Evolutionary conservation across 1,140 invertebrate genomes (phyloP).

Genomic region (Zaprionus tsacasi): DNA sequence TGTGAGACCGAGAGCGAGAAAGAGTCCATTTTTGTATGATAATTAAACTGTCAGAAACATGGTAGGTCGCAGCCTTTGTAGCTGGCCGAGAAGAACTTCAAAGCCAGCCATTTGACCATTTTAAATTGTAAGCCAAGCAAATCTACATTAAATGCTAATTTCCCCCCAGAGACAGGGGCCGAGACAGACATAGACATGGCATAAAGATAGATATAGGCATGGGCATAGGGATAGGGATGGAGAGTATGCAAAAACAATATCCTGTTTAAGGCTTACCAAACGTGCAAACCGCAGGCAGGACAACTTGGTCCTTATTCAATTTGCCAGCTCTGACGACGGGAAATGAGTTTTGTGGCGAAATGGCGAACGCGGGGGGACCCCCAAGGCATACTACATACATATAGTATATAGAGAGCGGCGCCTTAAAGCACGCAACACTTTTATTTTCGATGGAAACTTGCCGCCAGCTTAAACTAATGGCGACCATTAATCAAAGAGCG

Average conservation of each 20-base stretch:
- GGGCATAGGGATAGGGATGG: neutral
- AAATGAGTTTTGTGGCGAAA: constrained; percentile 62
- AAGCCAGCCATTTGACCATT: constrained; percentile 40
- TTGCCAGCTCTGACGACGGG: constrained; percentile 50
- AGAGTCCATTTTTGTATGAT: constrained; percentile 32
- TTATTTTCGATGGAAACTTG: constrained; percentile 30
- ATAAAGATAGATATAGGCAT: too few relatives aligned
- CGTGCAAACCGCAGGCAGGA: constrained; percentile 29
- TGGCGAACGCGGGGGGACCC: neutral
- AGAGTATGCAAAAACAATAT: constrained; percentile 56
- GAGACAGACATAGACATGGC: neutral
- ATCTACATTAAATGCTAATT: constrained; percentile 67
- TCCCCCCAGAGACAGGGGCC: constrained; percentile 34
- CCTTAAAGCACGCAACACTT: constrained; percentile 32
- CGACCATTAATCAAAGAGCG: constrained; percentile 51
- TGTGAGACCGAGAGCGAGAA: neutral
- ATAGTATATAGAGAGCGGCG: neutral
- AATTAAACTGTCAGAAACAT: constrained; percentile 70
- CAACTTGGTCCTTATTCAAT: constrained; percentile 41
- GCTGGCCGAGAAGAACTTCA: constrained; percentile 53
- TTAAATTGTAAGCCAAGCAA: constrained; percentile 29
- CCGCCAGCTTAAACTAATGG: constrained; percentile 60
- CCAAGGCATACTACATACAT: neutral
- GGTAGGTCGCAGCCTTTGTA: constrained; percentile 5
- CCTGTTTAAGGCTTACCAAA: constrained; percentile 59